Percentiles rank a stretch among this genome's conserved stretches.
These are phyloP conservation scores for Corticium candelabrum DNA, from an alignment of 37 sponge, comb jelly and placozoan species.

Conservation along the genomic window DNA sequence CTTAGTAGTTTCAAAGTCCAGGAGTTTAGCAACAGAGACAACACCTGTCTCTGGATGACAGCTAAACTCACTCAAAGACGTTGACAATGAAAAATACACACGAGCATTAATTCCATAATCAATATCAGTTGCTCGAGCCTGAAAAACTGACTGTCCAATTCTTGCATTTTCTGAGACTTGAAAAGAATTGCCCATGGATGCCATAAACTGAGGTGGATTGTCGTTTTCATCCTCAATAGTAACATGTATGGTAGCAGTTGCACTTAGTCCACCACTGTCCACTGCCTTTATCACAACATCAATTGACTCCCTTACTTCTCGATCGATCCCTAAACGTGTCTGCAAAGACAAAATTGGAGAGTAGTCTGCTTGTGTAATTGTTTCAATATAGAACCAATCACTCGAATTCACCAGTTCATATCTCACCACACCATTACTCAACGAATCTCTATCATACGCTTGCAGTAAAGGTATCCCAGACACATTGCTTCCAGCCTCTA, in stretches of 20 bases:
- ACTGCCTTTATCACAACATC: background rate
- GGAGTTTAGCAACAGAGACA: background rate
- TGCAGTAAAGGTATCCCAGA: background rate
- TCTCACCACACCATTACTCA: background rate
- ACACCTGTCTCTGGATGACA: background rate
- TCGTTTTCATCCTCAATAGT: background rate
- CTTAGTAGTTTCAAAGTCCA: background rate
- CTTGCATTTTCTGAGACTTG: background rate
- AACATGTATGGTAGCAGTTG: background rate
- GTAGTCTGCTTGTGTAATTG: no score
- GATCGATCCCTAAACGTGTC: background rate
- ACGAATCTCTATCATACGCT: background rate
- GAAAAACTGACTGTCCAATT: background rate
- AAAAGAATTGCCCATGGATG: background rate
- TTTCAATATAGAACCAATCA: background rate
- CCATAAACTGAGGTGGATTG: background rate
- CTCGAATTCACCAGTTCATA: background rate
- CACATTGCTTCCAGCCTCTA: background rate
- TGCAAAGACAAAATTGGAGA: background rate
- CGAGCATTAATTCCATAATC: background rate
- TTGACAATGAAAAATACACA: background rate
- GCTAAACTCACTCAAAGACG: background rate
- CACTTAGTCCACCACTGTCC: background rate
- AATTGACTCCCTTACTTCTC: background rate
- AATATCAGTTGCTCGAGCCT: background rate